Evolutionary conservation across 1,140 invertebrate species (phyloP).

Genomic region (Calosoma granatense): DNA sequence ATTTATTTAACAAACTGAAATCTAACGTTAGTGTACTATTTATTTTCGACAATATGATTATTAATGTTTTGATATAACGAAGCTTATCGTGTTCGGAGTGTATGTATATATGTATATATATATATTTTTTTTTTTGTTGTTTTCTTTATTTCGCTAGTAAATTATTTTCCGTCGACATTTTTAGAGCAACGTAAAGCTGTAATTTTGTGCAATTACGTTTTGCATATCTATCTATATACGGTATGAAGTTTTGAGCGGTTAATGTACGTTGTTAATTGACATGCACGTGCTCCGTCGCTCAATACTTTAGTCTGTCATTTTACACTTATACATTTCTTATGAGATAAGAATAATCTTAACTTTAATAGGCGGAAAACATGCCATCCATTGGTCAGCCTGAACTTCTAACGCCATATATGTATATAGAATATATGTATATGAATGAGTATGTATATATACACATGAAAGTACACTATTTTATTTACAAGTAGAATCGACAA

Average conservation of each 20-base stretch:
- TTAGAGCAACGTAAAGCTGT: slow-evolving; percentile 2
- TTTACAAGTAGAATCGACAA: too few species aligned
- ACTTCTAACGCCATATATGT: too few species aligned
- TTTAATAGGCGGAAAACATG: slow-evolving; percentile 9
- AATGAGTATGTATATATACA: too few species aligned
- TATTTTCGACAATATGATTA: slow-evolving; percentile 6
- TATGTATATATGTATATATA: too few species aligned
- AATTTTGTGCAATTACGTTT: slow-evolving; percentile 9
- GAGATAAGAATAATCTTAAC: slow-evolving; percentile 5
- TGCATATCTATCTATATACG: slow-evolving; percentile 8
- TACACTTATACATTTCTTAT: slow-evolving; percentile 9
- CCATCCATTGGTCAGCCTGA: not conserved
- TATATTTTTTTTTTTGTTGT: too few species aligned
- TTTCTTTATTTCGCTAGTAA: slow-evolving; percentile 5
- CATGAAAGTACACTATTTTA: too few species aligned
- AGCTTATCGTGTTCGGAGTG: not conserved
- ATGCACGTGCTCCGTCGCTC: not conserved
- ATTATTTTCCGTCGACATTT: slow-evolving; percentile 9
- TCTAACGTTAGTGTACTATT: not conserved
- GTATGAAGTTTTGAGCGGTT: not conserved
- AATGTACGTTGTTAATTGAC: not conserved
- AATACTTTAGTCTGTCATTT: not conserved
- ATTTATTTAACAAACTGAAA: slow-evolving; percentile 2
- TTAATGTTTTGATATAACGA: slow-evolving; percentile 8
- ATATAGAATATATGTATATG: too few species aligned